Base-by-base conservation (phyloP, 2,797 vertebrate genomes). In the Nothura maculosa region DNA sequence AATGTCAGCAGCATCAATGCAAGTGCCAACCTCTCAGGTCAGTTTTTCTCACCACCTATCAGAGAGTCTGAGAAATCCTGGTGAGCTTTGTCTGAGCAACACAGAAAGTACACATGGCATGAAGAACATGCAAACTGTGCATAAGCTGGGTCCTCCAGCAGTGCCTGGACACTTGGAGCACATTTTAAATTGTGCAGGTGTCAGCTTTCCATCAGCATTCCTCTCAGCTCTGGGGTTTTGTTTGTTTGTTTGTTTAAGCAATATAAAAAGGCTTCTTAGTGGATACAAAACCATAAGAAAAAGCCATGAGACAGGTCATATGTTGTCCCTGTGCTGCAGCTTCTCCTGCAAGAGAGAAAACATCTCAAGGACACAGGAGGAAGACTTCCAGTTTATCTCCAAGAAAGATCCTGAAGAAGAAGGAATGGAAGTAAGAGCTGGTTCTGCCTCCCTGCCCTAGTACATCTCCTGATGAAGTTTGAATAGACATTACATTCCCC, bases 1-100 rank as follows among this genome's bases (percentile, higher is more conserved):
- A 73, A 54, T 7, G 15, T 10, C 42, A 58, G 55, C 32, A 57
- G n/a, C 10, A 14, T 24, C 36, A 9, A 2, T 24, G 32, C 6
- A 34, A 6, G 1, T 14, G 11, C 4, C 19, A 27, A 36, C 18
- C 2, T 61, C 18, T 7, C 0, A 1, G 18, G 14, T 42, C 61
- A 52, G 6, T n/a, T 64, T 43, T 67, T 13, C 11, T 25, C 34
- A 38, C 17, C 69, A 18, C 5, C 1, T 55, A 48, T 27, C 7
- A 10, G 7, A 30, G 63, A 40, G 8, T 14, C 36, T 54, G 1
- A 21, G 12, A 34, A 77, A 19, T 64, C 34, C 63, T 28, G 4
- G 5, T 16, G 77, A 24, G 3, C 47, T 50, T 15, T 28, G 7
- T 38, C 38, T 47, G 62, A 55, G 81, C 74, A 74, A 36, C 19